Percentiles rank a stretch among this genome's conserved stretches.
phyloP scores from a whole-genome alignment of 1,140 invertebrate genomes.

The Danaus melanippus region DNA sequence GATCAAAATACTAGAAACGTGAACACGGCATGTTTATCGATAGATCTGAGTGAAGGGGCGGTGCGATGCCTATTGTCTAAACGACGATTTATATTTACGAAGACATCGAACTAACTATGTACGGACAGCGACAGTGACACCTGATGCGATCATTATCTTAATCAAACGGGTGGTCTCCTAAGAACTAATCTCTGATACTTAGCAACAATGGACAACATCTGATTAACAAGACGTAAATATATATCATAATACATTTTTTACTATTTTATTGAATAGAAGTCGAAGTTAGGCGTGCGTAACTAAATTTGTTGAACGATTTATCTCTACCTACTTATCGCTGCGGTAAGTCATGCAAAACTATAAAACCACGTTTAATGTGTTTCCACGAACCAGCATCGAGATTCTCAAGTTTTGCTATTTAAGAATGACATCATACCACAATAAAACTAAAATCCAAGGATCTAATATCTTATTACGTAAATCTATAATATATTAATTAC shows the following conservation, averaged over 20 bases:
- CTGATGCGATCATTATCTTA: conserved; percentile 53
- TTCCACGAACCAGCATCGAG: conserved; percentile 14
- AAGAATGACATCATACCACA: conserved; percentile 16
- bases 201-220: too few species aligned
- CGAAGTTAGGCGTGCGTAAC: too few species aligned
- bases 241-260: too few species aligned
- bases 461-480: neutral
- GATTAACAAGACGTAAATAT: too few species aligned
- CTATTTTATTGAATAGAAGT: too few species aligned
- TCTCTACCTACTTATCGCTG: conserved; percentile 11
- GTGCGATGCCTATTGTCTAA: conserved; percentile 49
- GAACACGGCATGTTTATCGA: conserved; percentile 31
- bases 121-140: conserved; percentile 38
- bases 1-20: conserved; percentile 32
- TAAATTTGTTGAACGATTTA: too few species aligned
- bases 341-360: conserved; percentile 14
- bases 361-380: conserved; percentile 13
- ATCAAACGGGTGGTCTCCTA: conserved; percentile 40
- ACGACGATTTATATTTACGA: conserved; percentile 60
- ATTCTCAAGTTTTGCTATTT: conserved; percentile 5
- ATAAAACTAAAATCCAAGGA: conserved; percentile 9
- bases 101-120: conserved; percentile 33
- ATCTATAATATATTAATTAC: conserved; percentile 1
- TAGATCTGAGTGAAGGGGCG: conserved; percentile 33
- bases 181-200: too few species aligned